Evolutionary conservation across 1,140 invertebrate species (phyloP).

Genomic region (Spodoptera litura): DNA sequence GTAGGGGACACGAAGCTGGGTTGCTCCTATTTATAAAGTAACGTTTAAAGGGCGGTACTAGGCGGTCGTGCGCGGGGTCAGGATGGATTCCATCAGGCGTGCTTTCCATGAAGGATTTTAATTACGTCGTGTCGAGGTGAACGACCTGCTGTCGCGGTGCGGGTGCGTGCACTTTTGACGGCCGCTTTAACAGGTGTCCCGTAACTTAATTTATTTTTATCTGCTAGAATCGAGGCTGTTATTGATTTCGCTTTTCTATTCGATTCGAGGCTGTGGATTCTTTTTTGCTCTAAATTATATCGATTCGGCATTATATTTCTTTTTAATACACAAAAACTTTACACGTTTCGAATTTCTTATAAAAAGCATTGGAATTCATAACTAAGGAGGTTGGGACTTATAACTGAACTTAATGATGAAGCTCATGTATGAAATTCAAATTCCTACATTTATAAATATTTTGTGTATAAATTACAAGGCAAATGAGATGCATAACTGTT

Average conservation of each 20-base stretch:
- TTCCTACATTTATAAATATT: neutral
- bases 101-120: conserved; percentile 85
- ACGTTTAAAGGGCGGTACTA: conserved; percentile 73
- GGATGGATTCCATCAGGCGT: conserved; percentile 80
- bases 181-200: conserved; percentile 62
- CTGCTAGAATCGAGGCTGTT: conserved; percentile 22
- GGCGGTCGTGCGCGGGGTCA: conserved; percentile 75
- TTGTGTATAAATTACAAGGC: neutral
- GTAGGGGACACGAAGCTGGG: conserved; percentile 41
- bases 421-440: neutral
- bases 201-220: conserved; percentile 48
- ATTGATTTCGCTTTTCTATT: conserved; percentile 26
- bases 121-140: conserved; percentile 78
- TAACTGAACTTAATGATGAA: conserved; percentile 22
- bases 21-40: conserved; percentile 76
- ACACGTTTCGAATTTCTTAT: too few species aligned
- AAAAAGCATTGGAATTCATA: too few species aligned
- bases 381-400: neutral
- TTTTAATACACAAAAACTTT: neutral
- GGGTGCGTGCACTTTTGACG: conserved; percentile 69
- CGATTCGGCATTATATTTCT: neutral
- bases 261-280: conserved; percentile 8
- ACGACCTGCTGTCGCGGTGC: conserved; percentile 64
- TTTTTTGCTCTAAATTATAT: conserved; percentile 13
- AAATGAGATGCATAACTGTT: conserved; percentile 36